These are phyloP conservation scores for Leptopilina syphax DNA, from an alignment of 2,888 invertebrate genomes.

Conservation along the genomic window DNA sequence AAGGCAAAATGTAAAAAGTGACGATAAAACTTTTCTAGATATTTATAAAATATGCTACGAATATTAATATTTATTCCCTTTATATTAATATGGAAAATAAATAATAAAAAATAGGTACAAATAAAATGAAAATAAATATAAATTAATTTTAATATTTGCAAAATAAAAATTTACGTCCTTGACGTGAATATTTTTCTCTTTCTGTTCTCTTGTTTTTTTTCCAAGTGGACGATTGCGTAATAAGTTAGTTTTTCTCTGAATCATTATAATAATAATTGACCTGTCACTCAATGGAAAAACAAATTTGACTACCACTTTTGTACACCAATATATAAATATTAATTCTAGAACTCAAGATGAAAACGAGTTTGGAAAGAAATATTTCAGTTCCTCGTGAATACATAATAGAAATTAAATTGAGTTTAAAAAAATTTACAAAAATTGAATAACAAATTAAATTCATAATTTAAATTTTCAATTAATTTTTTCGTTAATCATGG, in stretches of 20 bases:
- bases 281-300: constrained; percentile 30
- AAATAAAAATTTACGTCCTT: not conserved
- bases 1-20: not conserved
- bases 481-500: no score
- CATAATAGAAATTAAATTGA: constrained; percentile 13
- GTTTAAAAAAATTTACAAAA: no score
- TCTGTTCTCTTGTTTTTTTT: not conserved
- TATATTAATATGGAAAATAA: no score
- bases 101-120: no score
- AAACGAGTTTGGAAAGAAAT: not conserved
- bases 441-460: no score
- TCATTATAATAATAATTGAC: constrained; percentile 23
- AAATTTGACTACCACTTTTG: not conserved
- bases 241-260: not conserved
- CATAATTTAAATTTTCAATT: no score
- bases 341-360: not conserved
- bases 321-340: constrained; percentile 9
- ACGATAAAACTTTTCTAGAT: no score
- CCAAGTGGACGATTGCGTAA: not conserved
- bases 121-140: no score
- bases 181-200: not conserved
- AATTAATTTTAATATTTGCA: no score
- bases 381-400: not conserved
- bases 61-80: no score
- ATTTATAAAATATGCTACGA: no score